Base-by-base conservation (phyloP, 2,797 vertebrate species). In the Borostomias antarcticus region DNA sequence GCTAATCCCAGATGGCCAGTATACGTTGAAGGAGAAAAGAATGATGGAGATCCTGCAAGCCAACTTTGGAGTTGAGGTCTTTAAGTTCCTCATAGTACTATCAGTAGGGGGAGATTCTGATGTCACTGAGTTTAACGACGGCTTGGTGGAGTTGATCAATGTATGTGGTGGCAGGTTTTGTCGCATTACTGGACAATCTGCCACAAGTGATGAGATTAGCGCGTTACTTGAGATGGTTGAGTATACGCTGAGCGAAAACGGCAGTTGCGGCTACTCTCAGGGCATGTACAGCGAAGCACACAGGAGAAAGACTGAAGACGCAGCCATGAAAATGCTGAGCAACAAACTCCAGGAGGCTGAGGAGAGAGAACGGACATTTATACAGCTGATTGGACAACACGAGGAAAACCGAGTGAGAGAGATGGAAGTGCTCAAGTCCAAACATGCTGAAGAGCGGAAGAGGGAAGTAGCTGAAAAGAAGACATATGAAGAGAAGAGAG, bases 61-160 rank as follows among this genome's bases (percentile, higher is more conserved):
- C 1, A 50, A 76, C 60, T 87, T 82, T 54, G 78, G 82, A 58
- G 48, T 30, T 0, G 66, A 76, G 26, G 78, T 75, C 51, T 48
- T 86, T 8, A 77, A 74, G 26, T 72, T 78, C 58, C 47, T 85
- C 26, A 17, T 76, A 0, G 66, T 87, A 0, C 59, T 86, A 25
- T 89, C 84, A 6, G 50, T 86, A 64, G 81, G 84, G 33, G 52
- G 76, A 0, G 68, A 62, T 15, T 23, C 74, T 7, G 64, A 76
- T 1, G 65, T 33, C 0, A 72, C 75, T 19, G 74, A 60, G 6
- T 4, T 79, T 17, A 76, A 86, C 0, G 75, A 81, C 1, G 2
- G 40, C 57, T 73, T 86, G 4, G 21, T 86, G 58, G 82, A 86
- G 33, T 15, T 86, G 48, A 81, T 86, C n/a, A 73, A 78, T 4